Conservation (phyloP, 2,113 vertebrate species). For the Ceratotherium simum region DNA sequence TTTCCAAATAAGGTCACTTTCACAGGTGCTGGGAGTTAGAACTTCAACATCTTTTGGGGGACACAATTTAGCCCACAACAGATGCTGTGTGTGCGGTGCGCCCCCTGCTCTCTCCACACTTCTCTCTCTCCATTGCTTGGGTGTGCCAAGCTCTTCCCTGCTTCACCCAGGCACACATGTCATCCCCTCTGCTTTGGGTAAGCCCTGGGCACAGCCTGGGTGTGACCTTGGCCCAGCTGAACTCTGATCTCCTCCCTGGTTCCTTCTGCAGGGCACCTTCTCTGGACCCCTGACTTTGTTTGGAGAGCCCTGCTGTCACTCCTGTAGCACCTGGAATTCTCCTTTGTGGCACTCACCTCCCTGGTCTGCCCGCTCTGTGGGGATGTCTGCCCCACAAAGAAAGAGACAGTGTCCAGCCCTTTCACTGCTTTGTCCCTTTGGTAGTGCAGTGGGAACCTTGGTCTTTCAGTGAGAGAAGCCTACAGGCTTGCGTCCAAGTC, state of each 20-base stretch:
- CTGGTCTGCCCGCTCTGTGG: neutral
- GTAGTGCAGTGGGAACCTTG: no score
- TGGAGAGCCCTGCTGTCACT: neutral
- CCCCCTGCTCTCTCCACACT: neutral
- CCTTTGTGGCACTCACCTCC: neutral
- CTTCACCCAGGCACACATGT: fast-evolving
- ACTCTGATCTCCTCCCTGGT: neutral
- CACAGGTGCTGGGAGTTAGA: neutral
- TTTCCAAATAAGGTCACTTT: neutral
- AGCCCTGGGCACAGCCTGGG: neutral
- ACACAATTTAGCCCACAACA: neutral
- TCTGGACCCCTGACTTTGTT: neutral
- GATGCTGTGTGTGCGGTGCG: fast-evolving
- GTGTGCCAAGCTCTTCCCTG: neutral
- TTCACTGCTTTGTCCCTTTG: neutral
- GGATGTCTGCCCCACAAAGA: neutral
- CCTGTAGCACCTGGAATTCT: neutral
- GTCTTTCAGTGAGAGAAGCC: neutral
- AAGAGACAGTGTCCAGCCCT: neutral
- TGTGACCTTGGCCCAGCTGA: neutral
- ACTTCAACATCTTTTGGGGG: neutral
- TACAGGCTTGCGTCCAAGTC: neutral
- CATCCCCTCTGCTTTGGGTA: neutral
- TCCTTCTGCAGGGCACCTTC: neutral
- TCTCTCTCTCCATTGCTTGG: neutral